Percentiles rank a stretch among this genome's conserved stretches.
Conservation (phyloP, 2,113 vertebrate genomes). For the Tenebrosternarchus preto region DNA sequence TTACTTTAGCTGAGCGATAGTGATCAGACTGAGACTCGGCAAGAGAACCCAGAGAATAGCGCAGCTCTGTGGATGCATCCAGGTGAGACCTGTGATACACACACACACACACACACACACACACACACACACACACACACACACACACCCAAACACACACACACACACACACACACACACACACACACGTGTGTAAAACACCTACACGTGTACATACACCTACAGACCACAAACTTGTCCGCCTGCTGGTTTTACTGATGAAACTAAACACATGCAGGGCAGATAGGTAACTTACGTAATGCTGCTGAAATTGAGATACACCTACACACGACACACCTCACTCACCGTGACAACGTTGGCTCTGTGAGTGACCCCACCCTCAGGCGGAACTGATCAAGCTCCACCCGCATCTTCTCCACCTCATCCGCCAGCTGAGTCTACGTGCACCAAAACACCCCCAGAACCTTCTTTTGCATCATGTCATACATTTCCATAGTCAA, state of each 20-base stretch:
- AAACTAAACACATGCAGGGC: too few species aligned
- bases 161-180: not conserved
- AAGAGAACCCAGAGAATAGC: slow-evolving; percentile 90
- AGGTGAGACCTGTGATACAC: slow-evolving; percentile 82
- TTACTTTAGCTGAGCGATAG: slow-evolving; percentile 93
- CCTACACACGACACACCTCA: too few species aligned
- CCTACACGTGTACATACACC: too few species aligned
- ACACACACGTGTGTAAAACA: not conserved
- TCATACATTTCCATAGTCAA: too few species aligned
- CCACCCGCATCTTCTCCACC: slow-evolving; percentile 91
- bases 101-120: slow-evolving; percentile 12
- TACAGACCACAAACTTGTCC: not conserved
- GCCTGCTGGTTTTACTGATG: not conserved
- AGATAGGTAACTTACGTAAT: too few species aligned
- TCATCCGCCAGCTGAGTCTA: slow-evolving; percentile 93
- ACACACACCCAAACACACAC: not conserved
- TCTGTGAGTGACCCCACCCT: slow-evolving; percentile 93
- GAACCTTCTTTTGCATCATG: too few species aligned
- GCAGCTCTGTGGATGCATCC: slow-evolving; percentile 87
- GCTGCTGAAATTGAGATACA: too few species aligned
- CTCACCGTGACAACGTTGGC: slow-evolving; percentile 90
- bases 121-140: slow-evolving; percentile 19
- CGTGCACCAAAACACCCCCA: slow-evolving; percentile 16
- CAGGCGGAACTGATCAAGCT: slow-evolving; percentile 91
- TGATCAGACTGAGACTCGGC: slow-evolving; percentile 92